These are phyloP conservation scores for Zaprionus kolodkinae DNA, from an alignment of 1,140 invertebrate genomes.

Conservation along the genomic window DNA sequence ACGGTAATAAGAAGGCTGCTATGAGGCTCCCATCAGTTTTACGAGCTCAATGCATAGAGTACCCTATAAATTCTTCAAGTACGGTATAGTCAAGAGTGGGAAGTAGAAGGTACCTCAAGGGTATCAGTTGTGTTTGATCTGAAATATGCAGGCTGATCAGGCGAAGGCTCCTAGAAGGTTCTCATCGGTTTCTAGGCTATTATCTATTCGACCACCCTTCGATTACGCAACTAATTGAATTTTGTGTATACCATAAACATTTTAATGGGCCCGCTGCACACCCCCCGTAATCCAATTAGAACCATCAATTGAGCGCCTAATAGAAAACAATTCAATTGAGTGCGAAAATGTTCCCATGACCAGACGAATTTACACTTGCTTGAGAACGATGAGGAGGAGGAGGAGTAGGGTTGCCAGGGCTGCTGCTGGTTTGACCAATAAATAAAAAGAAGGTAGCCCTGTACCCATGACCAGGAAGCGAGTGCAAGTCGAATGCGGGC, in stretches of 20 bases:
- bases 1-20: background rate
- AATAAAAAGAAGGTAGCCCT: constrained; percentile 73
- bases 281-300: constrained; percentile 43
- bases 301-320: constrained; percentile 60
- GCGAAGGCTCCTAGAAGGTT: background rate
- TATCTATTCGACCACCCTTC: background rate
- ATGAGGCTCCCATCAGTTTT: background rate
- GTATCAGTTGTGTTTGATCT: background rate
- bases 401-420: no score
- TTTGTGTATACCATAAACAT: background rate
- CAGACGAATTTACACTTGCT: constrained; percentile 72
- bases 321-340: constrained; percentile 59
- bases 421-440: constrained; percentile 54
- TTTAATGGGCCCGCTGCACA: constrained; percentile 3
- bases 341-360: constrained; percentile 72
- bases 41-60: background rate
- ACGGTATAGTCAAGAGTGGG: no score
- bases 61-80: background rate
- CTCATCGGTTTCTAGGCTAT: background rate
- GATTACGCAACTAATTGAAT: background rate
- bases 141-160: background rate
- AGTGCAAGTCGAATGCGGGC: constrained; percentile 37
- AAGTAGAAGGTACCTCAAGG: no score
- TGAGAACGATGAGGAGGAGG: constrained; percentile 46
- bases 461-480: constrained; percentile 18